phyloP scores from a whole-genome alignment of 2,888 invertebrate genomes.

The Drosophila kokeensis region DNA sequence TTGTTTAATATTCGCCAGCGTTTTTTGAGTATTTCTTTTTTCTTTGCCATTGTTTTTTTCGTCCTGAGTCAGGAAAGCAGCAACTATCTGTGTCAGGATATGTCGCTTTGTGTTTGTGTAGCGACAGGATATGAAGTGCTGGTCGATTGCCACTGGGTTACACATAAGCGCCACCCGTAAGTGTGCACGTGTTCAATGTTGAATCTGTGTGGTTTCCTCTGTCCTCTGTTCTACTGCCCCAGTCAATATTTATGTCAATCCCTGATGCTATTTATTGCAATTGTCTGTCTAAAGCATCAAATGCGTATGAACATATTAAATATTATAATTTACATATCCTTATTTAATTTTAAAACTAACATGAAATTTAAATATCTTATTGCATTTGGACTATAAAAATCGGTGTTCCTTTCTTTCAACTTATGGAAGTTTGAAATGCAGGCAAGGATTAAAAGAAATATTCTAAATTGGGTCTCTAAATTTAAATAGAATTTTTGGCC shows the following conservation, averaged over 20 bases:
- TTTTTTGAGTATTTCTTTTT: slow-evolving; percentile 43
- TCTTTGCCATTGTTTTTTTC: slow-evolving; percentile 13
- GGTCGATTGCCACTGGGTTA: slow-evolving; percentile 59
- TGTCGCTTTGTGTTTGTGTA: slow-evolving; percentile 60
- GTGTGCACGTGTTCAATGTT: slow-evolving; percentile 60
- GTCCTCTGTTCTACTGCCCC: slow-evolving; percentile 11
- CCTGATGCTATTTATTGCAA: slow-evolving; percentile 30
- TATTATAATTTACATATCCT: neutral
- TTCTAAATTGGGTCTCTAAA: neutral
- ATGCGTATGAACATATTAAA: slow-evolving; percentile 19
- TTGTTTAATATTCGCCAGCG: slow-evolving; percentile 73
- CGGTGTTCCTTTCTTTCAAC: neutral
- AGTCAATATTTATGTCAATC: slow-evolving; percentile 34
- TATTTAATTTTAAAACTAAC: neutral
- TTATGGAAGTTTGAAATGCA: neutral
- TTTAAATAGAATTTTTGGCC: neutral
- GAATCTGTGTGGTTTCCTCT: slow-evolving; percentile 1
- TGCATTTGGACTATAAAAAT: neutral
- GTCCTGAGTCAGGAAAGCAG: slow-evolving; percentile 20
- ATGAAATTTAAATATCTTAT: neutral
- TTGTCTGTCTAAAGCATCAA: slow-evolving; percentile 11
- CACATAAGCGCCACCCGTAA: slow-evolving; percentile 32
- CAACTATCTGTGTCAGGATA: slow-evolving; percentile 58
- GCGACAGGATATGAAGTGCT: slow-evolving; percentile 72
- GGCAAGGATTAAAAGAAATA: neutral